These are phyloP conservation scores for Sepioteuthis lessoniana DNA, from an alignment of 2,888 invertebrate species.

Conservation along the genomic window DNA sequence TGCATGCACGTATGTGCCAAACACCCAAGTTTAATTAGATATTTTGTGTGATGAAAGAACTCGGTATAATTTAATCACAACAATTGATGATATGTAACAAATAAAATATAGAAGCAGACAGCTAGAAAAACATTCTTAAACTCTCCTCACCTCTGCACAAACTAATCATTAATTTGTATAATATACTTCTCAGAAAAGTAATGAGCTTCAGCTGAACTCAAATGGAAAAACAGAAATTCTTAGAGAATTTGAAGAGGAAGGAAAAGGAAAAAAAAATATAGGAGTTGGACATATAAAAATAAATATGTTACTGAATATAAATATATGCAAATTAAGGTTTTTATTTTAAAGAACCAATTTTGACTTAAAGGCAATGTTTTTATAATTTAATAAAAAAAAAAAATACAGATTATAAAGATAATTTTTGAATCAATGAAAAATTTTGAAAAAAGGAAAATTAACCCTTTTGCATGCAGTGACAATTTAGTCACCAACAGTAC, in stretches of 20 bases:
- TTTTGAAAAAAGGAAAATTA: no score
- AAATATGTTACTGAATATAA: background rate
- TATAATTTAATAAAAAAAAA: no score
- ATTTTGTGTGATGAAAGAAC: background rate
- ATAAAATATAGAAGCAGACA: background rate
- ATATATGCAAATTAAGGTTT: background rate
- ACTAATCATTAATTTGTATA: background rate
- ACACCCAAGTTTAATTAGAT: background rate
- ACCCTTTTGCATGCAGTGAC: no score
- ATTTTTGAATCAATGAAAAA: no score
- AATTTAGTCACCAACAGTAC: no score
- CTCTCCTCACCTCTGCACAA: background rate
- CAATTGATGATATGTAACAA: background rate
- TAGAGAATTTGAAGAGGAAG: background rate
- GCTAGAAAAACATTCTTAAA: background rate
- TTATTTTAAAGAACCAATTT: no score
- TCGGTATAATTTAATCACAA: background rate
- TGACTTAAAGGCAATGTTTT: no score
- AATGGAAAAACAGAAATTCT: background rate
- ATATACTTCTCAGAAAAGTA: background rate
- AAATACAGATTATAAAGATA: no score
- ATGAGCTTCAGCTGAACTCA: background rate
- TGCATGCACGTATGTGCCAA: background rate
- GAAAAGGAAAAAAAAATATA: background rate
- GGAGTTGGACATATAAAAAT: background rate